Evolutionary conservation across 2,888 invertebrate species (phyloP), one percentile per base, ranked within the genome.

Genomic region (Folsomia manolachei): DNA sequence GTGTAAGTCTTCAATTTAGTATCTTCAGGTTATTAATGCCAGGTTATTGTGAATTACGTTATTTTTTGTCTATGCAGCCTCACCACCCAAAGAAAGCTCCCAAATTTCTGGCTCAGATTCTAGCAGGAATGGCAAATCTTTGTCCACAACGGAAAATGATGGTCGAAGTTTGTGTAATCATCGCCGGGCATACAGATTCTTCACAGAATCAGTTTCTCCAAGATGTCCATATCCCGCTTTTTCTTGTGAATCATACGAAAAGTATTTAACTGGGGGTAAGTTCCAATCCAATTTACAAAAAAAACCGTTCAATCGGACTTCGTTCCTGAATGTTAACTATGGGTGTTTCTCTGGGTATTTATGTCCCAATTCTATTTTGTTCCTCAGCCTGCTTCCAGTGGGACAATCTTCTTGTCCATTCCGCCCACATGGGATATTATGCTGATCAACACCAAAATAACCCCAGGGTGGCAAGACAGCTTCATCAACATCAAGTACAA

Each of bases 361-460:
- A n/a, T n/a, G n/a, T n/a, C n/a, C n/a, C n/a, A n/a, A n/a, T n/a
- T n/a, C n/a, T n/a, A n/a, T n/a, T n/a, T n/a, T n/a, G n/a, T n/a
- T n/a, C n/a, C n/a, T n/a, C n/a, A n/a, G n/a, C n/a, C n/a, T n/a
- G n/a, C n/a, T n/a, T n/a, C n/a, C n/a, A 69, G 72, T 93, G 92
- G 82, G 84, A 84, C 1, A 83, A 84, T 0, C 84, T 84, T 61
- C 63, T 51, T 18, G 39, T 52, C 4, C 84, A 85, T 0, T 96
- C 95, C 83, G 94, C 94, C 51, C 93, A 93, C 83, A 94, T 96
- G 94, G 96, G 96, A 0, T 96, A 94, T 85, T 94, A 94, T 84
- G 93, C 96, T 0, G 92, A 95, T 83, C 56, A 66, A 25, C 63
- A 70, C 76, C 87, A 90, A 23, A 23, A 24, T 14, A 62, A 69